These are phyloP conservation scores for Cephus pulcher DNA, from an alignment of 2,888 invertebrate species.

Conservation along the genomic window DNA sequence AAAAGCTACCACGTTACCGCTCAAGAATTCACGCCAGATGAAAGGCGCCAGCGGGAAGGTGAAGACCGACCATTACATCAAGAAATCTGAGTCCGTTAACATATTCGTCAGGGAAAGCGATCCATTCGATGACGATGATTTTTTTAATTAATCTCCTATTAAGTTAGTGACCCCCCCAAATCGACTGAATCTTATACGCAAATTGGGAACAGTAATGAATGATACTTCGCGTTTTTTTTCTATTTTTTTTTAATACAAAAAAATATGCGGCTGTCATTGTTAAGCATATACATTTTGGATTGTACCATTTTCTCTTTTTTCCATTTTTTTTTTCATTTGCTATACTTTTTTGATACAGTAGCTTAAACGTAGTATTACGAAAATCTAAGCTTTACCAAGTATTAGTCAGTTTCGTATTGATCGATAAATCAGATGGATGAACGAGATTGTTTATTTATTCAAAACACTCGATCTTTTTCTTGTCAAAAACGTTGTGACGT, in stretches of 20 bases:
- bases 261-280: not conserved
- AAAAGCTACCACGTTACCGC: slow-evolving; percentile 42
- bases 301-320: not conserved
- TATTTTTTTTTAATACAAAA: not conserved
- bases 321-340: not conserved
- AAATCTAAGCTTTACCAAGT: not conserved
- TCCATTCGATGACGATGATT: slow-evolving; percentile 91
- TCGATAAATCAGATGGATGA: not conserved
- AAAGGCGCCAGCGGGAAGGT: slow-evolving; percentile 63
- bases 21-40: slow-evolving; percentile 61
- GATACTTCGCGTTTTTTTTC: not conserved
- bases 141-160: slow-evolving; percentile 71
- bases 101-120: slow-evolving; percentile 88
- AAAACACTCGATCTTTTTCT: not conserved
- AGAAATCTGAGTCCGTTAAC: slow-evolving; percentile 90
- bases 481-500: not conserved
- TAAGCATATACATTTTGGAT: not conserved
- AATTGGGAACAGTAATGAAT: not conserved
- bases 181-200: slow-evolving; percentile 13
- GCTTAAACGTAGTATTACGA: not conserved
- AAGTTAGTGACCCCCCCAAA: slow-evolving; percentile 1
- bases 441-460: not conserved
- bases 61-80: slow-evolving; percentile 74
- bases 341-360: not conserved
- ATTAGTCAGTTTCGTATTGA: not conserved